Conservation (phyloP, 2,888 invertebrate genomes). For the Eucera pruinosa region DNA sequence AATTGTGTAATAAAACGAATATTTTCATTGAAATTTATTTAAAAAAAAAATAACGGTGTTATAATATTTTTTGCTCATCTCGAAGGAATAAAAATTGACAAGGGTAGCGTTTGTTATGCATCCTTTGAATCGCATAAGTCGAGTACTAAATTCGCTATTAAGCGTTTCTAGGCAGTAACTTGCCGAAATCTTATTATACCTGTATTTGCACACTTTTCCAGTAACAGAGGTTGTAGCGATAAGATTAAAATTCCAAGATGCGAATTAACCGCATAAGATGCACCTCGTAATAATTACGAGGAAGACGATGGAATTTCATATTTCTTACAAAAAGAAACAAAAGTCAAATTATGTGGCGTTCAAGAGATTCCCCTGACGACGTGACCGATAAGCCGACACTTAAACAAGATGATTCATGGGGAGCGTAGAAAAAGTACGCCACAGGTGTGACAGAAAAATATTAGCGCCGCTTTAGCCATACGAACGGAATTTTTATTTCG, state of each 20-base stretch:
- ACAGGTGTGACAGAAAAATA: conserved; percentile 53
- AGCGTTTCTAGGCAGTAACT: too few relatives aligned
- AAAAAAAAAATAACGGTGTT: too few relatives aligned
- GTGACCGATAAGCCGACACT: conserved; percentile 23
- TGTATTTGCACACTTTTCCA: too few relatives aligned
- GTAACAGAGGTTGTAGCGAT: too few relatives aligned
- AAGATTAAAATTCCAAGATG: background rate
- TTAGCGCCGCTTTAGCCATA: conserved; percentile 28
- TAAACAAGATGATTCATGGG: conserved; percentile 47
- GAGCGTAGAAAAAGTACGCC: conserved; percentile 39
- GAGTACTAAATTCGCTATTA: too few relatives aligned
- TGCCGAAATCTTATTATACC: too few relatives aligned
- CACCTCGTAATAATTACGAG: conserved; percentile 4
- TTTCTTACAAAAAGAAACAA: background rate
- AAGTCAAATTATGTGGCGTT: conserved; percentile 4
- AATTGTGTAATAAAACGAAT: too few relatives aligned
- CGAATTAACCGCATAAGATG: conserved; percentile 13
- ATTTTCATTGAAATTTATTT: too few relatives aligned
- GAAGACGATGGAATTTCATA: conserved; percentile 4
- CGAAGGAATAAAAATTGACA: too few relatives aligned
- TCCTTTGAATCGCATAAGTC: too few relatives aligned
- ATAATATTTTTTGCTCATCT: too few relatives aligned
- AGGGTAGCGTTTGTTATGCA: too few relatives aligned
- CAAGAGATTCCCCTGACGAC: conserved; percentile 35
- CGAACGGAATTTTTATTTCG: conserved; percentile 53